A percentile compares a stretch with the other conserved stretches of the same genome.
Conservation (phyloP, 2,113 vertebrate genomes). For the Tetrax tetrax region DNA sequence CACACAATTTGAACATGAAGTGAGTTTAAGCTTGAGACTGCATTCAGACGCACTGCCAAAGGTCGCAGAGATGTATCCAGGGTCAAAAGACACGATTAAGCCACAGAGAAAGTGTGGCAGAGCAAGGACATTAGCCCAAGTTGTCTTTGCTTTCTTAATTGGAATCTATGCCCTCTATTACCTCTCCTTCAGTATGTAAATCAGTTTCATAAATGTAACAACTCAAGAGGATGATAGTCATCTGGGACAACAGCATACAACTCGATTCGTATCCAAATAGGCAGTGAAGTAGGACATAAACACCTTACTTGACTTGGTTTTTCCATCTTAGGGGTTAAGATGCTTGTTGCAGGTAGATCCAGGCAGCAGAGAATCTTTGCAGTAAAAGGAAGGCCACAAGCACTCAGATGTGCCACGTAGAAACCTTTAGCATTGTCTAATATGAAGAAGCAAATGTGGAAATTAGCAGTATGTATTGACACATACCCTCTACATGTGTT, state of each 20-base stretch:
- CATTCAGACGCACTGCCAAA: neutral
- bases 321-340: neutral
- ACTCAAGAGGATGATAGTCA: neutral
- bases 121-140: neutral
- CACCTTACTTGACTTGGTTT: neutral
- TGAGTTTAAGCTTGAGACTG: neutral
- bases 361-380: neutral
- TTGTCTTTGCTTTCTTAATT: neutral
- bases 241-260: neutral
- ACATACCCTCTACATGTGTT: neutral
- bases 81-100: neutral
- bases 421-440: neutral
- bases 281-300: neutral
- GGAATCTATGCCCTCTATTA: neutral
- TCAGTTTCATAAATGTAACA: neutral
- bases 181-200: neutral
- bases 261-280: neutral
- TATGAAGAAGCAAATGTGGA: neutral
- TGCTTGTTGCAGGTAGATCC: neutral
- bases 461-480: slow-evolving; percentile 1
- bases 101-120: neutral
- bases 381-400: neutral
- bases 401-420: neutral
- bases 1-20: neutral
- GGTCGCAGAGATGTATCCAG: neutral